Base-by-base conservation (phyloP, 2,888 invertebrate genomes). In the Caenorhabditis becei region DNA sequence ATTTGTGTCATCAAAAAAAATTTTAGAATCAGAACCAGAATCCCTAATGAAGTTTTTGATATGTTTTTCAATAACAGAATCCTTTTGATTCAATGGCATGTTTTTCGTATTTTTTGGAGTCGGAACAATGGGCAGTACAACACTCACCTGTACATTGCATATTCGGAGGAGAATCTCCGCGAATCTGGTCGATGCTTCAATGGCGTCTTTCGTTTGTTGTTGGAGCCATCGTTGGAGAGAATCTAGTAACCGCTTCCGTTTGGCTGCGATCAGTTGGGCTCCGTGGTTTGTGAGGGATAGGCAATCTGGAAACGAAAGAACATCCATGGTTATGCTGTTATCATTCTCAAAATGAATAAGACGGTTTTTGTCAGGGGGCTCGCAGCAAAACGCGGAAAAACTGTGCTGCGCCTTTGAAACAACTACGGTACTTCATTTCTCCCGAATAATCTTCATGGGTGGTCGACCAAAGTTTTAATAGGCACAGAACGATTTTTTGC, bases 251-350 rank as follows among this genome's bases (percentile, higher is more conserved):
- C 84, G 67, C 10, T 79, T 67, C 4, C 90, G 82, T 82, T 90
- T 90, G 11, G 88, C 87, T 4, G 80, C 82, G 18, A 91, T 86
- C 24, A 88, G 26, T 59, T 84, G 81, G 4, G 83, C 66, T 5
- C 85, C 89, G 23, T 78, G 53, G 10, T 82, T 80, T 18, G 88
- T 86, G n/a, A 90, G 77, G 14, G 89, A 88, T 7, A 90, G 82
- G 72, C 90, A 90, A 54, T 90, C 90, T 90, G 83, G 26, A 66
- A 75, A 49, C 20, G 35, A 14, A 20, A 23, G 41, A 41, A 41
- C 14, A 16, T 14, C 2, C 3, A 14, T 41, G 41, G 16, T 3
- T 14, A 14, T 41, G 14, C n/a, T n/a, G n/a, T n/a, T n/a, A 35
- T 35, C 10, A 5, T 35, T 35, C 10, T 8, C 35, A 35, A 35